Conservation (phyloP, 1,140 invertebrate genomes). For the Hetaerina americana region DNA sequence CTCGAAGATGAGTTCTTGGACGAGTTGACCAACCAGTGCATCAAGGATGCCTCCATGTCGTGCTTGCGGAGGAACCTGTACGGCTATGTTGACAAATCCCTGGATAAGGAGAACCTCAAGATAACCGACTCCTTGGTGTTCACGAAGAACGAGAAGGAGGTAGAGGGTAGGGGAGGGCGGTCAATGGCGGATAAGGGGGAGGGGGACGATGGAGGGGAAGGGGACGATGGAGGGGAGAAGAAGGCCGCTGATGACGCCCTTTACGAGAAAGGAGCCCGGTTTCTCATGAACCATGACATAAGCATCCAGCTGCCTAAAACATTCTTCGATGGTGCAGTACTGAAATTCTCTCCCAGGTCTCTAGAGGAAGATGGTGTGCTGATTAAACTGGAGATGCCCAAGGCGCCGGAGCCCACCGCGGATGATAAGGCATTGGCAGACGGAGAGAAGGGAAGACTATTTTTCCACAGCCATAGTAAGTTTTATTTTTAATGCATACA, state of each 20-base stretch:
- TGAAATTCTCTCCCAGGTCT: constrained; percentile 55
- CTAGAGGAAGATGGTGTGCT: constrained; percentile 44
- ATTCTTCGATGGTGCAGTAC: constrained; percentile 50
- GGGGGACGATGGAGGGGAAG: neutral
- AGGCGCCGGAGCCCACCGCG: neutral
- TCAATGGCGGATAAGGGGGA: neutral
- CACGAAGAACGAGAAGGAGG: neutral
- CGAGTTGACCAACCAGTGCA: neutral
- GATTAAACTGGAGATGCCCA: neutral
- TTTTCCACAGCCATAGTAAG: neutral
- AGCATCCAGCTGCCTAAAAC: constrained; percentile 51
- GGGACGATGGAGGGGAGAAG: neutral
- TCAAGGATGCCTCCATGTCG: neutral
- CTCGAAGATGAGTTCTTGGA: neutral
- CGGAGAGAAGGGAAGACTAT: neutral
- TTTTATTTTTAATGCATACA: no score
- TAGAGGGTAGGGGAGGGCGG: neutral
- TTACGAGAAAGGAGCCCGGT: constrained; percentile 50
- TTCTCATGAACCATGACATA: constrained; percentile 60
- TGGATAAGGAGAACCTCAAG: neutral
- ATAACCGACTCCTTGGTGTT: neutral
- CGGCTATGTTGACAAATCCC: neutral
- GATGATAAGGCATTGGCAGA: neutral
- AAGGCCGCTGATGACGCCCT: constrained; percentile 51
- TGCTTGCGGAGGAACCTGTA: neutral